Percentiles rank a stretch among this genome's conserved stretches.
phyloP scores from a whole-genome alignment of 2,113 vertebrate genomes.

The Castor canadensis region DNA sequence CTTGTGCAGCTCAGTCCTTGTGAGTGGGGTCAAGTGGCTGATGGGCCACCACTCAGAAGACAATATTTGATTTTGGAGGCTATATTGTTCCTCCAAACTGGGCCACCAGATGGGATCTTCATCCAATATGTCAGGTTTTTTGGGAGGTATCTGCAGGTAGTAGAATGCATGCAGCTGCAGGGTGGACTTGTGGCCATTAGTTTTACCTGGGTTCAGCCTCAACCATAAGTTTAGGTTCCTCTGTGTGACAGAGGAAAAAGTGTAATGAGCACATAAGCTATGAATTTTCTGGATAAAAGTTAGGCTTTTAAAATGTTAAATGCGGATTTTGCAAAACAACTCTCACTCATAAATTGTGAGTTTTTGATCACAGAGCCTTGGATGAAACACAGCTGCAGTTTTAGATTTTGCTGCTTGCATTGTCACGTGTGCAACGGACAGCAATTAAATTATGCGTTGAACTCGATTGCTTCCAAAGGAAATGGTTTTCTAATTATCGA shows the following conservation, averaged over 20 bases:
- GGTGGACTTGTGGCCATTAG: not conserved
- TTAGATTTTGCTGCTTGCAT: not conserved
- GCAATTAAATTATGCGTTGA: conserved; percentile 40
- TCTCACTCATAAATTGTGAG: not conserved
- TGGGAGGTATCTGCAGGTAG: fast-evolving
- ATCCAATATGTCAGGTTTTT: too few species aligned
- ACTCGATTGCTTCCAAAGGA: conserved; percentile 61
- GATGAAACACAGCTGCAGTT: conserved; percentile 57
- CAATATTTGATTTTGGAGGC: not conserved
- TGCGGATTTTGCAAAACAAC: conserved; percentile 43
- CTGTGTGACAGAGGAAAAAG: not conserved
- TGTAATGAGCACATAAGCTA: not conserved
- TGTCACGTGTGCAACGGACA: conserved; percentile 25
- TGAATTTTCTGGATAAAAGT: not conserved
- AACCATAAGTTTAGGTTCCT: not conserved
- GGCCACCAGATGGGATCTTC: fast-evolving
- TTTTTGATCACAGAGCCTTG: not conserved
- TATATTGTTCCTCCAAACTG: not conserved
- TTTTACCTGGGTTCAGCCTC: not conserved
- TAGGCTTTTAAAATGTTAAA: conserved; percentile 21
- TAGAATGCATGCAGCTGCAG: too few species aligned
- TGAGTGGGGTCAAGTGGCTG: fast-evolving
- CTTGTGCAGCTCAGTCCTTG: fast-evolving
- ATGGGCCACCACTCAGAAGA: too few species aligned
- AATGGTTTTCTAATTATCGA: conserved; percentile 72